These are phyloP conservation scores for Cartodere bifasciata DNA, from an alignment of 2,888 invertebrate genomes.

Conservation along the genomic window DNA sequence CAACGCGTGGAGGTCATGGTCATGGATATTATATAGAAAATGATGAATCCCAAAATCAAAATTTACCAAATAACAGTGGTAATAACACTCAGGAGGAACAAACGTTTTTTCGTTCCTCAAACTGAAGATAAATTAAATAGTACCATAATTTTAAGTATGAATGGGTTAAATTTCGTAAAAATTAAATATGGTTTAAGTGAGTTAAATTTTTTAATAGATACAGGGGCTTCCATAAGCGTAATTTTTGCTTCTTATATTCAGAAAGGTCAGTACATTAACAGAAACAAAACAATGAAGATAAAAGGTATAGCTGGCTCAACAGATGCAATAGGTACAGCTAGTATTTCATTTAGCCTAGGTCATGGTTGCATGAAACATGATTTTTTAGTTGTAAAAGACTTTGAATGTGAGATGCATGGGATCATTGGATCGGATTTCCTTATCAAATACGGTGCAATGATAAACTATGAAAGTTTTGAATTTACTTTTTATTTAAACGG, in stretches of 20 bases:
- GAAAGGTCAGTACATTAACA: background rate
- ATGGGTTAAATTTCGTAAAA: constrained; percentile 1
- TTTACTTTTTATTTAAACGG: background rate
- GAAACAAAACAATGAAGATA: background rate
- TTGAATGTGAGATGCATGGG: background rate
- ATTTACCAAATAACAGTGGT: too few relatives aligned
- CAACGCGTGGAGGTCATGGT: too few relatives aligned
- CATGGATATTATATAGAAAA: too few relatives aligned
- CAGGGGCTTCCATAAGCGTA: constrained; percentile 1
- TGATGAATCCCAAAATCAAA: too few relatives aligned
- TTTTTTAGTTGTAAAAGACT: background rate
- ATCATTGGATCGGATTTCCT: constrained; percentile 1
- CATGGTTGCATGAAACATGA: background rate
- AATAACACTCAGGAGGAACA: too few relatives aligned
- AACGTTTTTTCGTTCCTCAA: constrained; percentile 2
- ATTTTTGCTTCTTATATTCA: background rate
- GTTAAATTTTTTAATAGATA: constrained; percentile 1
- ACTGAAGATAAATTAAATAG: background rate
- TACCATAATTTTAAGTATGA: constrained; percentile 1
- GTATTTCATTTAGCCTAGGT: background rate
- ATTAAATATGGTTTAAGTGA: background rate
- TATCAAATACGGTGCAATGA: background rate
- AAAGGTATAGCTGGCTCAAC: background rate
- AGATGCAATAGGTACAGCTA: background rate
- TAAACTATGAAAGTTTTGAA: background rate